Percentiles rank a stretch among this genome's conserved stretches.
Evolutionary conservation across 92 coral and sea anemone species (phyloP).

Genomic region (Bergia puertoricense): DNA sequence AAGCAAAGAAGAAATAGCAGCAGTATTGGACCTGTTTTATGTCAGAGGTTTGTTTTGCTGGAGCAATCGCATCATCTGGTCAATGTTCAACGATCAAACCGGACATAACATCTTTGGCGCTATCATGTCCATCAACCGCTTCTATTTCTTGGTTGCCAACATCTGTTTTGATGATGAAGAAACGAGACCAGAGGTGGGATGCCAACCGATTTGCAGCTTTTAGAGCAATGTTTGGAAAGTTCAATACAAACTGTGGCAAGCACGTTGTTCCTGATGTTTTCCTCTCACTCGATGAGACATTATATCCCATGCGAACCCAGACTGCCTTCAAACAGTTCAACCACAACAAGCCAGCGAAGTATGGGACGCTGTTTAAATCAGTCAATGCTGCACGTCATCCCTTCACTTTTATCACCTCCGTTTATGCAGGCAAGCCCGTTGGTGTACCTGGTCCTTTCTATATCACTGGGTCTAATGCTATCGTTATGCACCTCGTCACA

Average conservation of each 20-base stretch:
- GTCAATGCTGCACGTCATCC: constrained; percentile 6
- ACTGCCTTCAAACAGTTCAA: not conserved
- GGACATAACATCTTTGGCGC: constrained; percentile 6
- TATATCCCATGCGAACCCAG: not conserved
- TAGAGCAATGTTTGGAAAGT: not conserved
- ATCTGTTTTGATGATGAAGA: constrained; percentile 4
- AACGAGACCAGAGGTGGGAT: not conserved
- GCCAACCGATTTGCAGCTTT: constrained; percentile 5
- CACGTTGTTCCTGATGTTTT: not conserved
- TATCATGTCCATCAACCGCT: not conserved
- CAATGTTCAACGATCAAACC: not conserved
- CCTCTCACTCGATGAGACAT: not conserved
- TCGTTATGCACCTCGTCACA: not conserved
- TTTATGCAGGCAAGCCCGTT: not conserved
- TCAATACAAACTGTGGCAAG: constrained; percentile 3
- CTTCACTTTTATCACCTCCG: constrained; percentile 5
- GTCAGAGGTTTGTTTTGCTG: not conserved
- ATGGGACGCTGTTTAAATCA: not conserved
- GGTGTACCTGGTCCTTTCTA: not conserved
- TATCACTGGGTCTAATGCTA: not conserved
- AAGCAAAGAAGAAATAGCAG: not conserved
- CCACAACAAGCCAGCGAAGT: not conserved
- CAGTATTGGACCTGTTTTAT: not conserved
- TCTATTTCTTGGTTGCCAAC: not conserved
- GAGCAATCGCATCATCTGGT: not conserved